Conservation (phyloP, 2,797 vertebrate species). For the Sparus aurata region DNA sequence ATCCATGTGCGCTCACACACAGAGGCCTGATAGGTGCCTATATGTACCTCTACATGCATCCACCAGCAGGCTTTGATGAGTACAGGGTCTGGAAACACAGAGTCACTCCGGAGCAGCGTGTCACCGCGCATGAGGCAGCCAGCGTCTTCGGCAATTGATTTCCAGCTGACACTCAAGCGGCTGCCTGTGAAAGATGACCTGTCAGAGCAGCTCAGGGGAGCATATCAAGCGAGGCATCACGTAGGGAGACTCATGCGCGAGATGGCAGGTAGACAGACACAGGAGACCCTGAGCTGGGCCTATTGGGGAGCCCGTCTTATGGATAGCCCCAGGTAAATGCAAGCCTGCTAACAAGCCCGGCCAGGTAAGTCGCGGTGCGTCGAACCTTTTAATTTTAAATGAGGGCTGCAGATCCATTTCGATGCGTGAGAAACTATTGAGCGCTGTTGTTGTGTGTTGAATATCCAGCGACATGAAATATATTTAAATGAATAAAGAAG, state of each 20-base stretch:
- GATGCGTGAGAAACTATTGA: neutral
- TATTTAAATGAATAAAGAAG: neutral
- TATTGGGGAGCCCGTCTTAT: conserved; percentile 49
- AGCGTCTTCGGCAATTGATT: conserved; percentile 77
- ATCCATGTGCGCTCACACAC: neutral
- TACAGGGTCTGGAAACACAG: conserved; percentile 26
- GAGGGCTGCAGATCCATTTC: conserved; percentile 11
- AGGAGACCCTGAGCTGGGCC: conserved; percentile 55
- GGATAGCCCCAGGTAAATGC: conserved; percentile 64
- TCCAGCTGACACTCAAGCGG: conserved; percentile 78
- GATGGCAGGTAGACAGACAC: conserved; percentile 69
- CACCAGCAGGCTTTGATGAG: conserved; percentile 42
- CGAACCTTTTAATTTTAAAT: conserved; percentile 45
- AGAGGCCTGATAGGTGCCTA: neutral
- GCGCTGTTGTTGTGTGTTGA: neutral
- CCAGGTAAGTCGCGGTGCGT: conserved; percentile 32
- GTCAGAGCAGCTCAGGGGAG: conserved; percentile 76
- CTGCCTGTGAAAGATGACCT: conserved; percentile 75
- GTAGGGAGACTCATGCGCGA: conserved; percentile 61
- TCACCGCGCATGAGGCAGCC: conserved; percentile 63
- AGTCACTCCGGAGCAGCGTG: conserved; percentile 49
- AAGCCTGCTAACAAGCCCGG: conserved; percentile 66
- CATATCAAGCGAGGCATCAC: conserved; percentile 70
- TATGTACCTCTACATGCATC: conserved; percentile 20
- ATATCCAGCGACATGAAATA: neutral